A percentile compares a stretch with the other conserved stretches of the same genome.
Conservation (phyloP, 2,888 invertebrate genomes). For the Drosophila monieri region DNA sequence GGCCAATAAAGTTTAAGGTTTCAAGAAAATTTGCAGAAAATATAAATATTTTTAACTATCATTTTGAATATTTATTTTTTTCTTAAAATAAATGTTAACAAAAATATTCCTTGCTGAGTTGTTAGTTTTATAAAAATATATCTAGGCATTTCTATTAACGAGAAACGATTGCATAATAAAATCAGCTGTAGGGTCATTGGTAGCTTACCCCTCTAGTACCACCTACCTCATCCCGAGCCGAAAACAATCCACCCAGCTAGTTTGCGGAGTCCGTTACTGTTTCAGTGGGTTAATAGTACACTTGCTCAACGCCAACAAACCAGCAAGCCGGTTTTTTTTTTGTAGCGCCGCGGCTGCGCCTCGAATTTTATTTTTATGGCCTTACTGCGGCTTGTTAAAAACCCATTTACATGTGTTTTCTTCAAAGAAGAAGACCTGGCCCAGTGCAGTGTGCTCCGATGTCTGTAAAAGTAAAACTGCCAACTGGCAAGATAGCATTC, state of each 20-base stretch:
- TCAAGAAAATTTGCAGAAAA: neutral
- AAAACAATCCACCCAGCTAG: conserved; percentile 26
- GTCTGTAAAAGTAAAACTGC: conserved; percentile 77
- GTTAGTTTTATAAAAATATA: neutral
- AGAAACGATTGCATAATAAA: conserved; percentile 40
- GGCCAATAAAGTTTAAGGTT: neutral
- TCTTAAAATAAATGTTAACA: neutral
- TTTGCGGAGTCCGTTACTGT: conserved; percentile 70
- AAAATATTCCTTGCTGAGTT: too few species aligned
- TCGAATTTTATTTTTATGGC: conserved; percentile 66
- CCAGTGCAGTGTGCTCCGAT: conserved; percentile 11
- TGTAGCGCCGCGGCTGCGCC: conserved; percentile 17
- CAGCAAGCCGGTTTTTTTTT: conserved; percentile 58
- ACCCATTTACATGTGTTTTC: conserved; percentile 68
- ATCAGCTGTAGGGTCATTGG: conserved; percentile 23
- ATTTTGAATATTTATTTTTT: neutral
- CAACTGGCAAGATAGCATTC: conserved; percentile 59
- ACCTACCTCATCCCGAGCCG: neutral
- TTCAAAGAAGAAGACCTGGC: conserved; percentile 17
- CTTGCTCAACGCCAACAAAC: conserved; percentile 72
- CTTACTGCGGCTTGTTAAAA: conserved; percentile 66
- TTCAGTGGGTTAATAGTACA: conserved; percentile 84
- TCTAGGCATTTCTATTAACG: neutral
- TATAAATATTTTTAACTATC: neutral
- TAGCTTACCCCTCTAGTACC: neutral